These are phyloP conservation scores for Falcaria lacertinaria DNA, from an alignment of 2,888 invertebrate genomes.

Conservation along the genomic window DNA sequence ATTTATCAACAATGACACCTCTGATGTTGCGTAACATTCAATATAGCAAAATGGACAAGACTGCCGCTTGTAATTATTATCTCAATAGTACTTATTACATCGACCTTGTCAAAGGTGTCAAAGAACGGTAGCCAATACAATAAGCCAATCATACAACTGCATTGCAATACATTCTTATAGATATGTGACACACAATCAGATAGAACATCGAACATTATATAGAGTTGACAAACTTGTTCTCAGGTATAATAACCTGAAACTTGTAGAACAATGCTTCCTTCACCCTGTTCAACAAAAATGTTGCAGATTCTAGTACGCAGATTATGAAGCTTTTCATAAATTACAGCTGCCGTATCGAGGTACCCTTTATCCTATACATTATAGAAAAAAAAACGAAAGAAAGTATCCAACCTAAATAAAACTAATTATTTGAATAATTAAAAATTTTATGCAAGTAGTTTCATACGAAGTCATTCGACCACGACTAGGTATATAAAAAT, in stretches of 20 bases:
- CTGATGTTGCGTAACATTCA: conserved; percentile 31
- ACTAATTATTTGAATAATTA: no score
- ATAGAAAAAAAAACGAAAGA: no score
- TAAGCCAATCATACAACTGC: conserved; percentile 66
- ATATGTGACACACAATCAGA: conserved; percentile 30
- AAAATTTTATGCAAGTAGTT: no score
- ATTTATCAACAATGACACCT: conserved; percentile 18
- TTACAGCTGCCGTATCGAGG: no score
- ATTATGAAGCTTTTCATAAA: no score
- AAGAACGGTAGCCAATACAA: conserved; percentile 69
- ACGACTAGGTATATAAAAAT: no score
- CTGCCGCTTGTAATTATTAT: conserved; percentile 50
- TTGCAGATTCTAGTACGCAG: background rate
- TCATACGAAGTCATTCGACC: no score
- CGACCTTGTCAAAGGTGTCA: conserved; percentile 57
- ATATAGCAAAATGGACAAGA: conserved; percentile 30
- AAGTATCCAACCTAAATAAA: no score
- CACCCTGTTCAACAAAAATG: background rate
- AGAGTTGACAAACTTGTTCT: background rate
- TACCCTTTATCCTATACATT: no score
- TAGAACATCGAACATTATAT: conserved; percentile 8
- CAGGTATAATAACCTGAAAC: background rate
- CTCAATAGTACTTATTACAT: conserved; percentile 51
- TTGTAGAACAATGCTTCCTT: background rate
- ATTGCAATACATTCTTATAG: conserved; percentile 42